Conservation (phyloP, 2,113 vertebrate genomes). For the Zosterops japonicus region DNA sequence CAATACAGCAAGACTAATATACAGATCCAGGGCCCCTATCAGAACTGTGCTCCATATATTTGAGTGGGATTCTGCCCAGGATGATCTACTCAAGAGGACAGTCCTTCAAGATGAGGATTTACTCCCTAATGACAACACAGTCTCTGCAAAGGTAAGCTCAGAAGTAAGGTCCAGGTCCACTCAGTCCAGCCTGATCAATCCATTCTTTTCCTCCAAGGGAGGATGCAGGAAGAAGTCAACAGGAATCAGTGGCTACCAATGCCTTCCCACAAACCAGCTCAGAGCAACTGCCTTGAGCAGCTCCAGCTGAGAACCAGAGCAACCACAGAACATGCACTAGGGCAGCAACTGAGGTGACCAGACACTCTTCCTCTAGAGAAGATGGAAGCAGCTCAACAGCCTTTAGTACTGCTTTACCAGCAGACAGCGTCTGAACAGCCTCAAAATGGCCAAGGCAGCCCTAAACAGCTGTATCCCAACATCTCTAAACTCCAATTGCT, state of each 20-base stretch:
- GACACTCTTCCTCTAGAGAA: neutral
- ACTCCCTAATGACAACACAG: neutral
- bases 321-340: neutral
- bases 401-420: neutral
- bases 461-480: neutral
- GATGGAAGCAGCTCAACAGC: neutral
- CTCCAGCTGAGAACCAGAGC: neutral
- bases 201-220: neutral
- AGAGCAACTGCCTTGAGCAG: neutral
- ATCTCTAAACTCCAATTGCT: neutral
- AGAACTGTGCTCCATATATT: fast-evolving
- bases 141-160: neutral
- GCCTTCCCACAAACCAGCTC: fast-evolving
- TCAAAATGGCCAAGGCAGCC: neutral
- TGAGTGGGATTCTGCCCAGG: neutral
- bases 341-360: neutral
- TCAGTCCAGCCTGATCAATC: neutral
- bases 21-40: neutral
- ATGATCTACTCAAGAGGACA: neutral
- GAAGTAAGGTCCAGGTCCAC: neutral
- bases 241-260: neutral
- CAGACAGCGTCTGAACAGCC: neutral
- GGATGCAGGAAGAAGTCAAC: neutral
- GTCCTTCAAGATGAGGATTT: neutral
- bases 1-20: neutral